Percentiles rank a stretch among this genome's conserved stretches.
Evolutionary conservation across 2,888 invertebrate species (phyloP).

Genomic region (Harmothoe impar): DNA sequence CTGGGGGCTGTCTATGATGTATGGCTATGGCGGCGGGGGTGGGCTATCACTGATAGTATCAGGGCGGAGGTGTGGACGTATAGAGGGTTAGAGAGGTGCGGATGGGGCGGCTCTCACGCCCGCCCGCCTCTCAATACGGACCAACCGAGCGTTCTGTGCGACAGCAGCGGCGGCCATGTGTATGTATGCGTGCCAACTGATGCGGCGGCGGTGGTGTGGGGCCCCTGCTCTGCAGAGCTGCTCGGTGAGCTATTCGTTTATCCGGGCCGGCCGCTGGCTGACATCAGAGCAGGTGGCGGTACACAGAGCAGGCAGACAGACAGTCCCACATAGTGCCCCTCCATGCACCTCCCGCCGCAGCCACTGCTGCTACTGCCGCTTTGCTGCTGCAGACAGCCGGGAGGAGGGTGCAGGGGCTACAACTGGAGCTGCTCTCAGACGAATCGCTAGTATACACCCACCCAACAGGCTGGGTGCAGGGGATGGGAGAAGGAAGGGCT

Average conservation of each 20-base stretch:
- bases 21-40: too few relatives aligned
- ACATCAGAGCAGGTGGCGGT: not conserved
- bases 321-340: not conserved
- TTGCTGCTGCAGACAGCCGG: too few relatives aligned
- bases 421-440: too few relatives aligned
- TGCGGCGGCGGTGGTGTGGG: not conserved
- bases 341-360: not conserved
- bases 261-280: constrained; percentile 1
- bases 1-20: too few relatives aligned
- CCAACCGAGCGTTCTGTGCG: not conserved
- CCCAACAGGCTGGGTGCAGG: too few relatives aligned
- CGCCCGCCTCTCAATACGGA: not conserved
- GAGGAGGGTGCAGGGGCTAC: too few relatives aligned
- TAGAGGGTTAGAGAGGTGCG: not conserved
- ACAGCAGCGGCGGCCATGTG: not conserved
- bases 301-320: constrained; percentile 1
- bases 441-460: too few relatives aligned
- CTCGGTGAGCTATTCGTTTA: constrained; percentile 23
- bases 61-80: too few relatives aligned
- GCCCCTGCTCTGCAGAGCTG: not conserved
- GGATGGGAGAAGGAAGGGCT: not conserved
- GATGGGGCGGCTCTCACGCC: not conserved
- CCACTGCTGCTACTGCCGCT: not conserved
- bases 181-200: not conserved
- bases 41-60: too few relatives aligned